Evolutionary conservation across 2,888 invertebrate genomes (phyloP).

Genomic region (Platerodrilus igneus): DNA sequence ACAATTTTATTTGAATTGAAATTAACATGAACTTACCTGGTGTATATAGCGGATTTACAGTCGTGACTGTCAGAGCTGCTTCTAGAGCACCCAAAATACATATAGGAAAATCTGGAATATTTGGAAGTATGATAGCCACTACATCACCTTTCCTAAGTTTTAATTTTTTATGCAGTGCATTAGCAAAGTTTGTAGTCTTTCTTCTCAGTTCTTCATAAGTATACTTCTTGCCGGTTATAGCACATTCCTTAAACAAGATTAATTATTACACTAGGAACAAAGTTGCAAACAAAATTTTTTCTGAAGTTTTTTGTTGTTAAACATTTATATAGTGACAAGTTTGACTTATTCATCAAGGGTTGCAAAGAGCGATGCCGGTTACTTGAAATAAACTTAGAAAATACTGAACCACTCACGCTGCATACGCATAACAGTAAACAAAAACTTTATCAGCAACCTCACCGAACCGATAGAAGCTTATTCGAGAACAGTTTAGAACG

Average conservation of each 20-base stretch:
- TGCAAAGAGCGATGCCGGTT: too few species aligned
- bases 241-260: conserved; percentile 59
- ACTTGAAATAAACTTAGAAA: too few species aligned
- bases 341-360: too few species aligned
- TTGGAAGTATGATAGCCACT: conserved; percentile 67
- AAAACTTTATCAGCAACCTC: too few species aligned
- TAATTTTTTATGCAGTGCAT: conserved; percentile 56
- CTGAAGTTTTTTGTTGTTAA: too few species aligned
- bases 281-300: too few species aligned
- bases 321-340: too few species aligned
- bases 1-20: too few species aligned
- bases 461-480: too few species aligned
- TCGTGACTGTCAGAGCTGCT: conserved; percentile 66
- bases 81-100: conserved; percentile 61
- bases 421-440: too few species aligned
- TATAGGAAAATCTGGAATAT: conserved; percentile 69
- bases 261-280: not conserved
- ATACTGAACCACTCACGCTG: too few species aligned
- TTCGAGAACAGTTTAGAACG: too few species aligned
- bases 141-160: conserved; percentile 63
- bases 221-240: conserved; percentile 65
- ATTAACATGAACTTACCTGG: conserved; percentile 31
- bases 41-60: conserved; percentile 70
- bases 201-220: conserved; percentile 65
- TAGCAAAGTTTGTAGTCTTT: conserved; percentile 55